phyloP scores from a whole-genome alignment of 2,113 vertebrate species.

The Salminus brasiliensis region DNA sequence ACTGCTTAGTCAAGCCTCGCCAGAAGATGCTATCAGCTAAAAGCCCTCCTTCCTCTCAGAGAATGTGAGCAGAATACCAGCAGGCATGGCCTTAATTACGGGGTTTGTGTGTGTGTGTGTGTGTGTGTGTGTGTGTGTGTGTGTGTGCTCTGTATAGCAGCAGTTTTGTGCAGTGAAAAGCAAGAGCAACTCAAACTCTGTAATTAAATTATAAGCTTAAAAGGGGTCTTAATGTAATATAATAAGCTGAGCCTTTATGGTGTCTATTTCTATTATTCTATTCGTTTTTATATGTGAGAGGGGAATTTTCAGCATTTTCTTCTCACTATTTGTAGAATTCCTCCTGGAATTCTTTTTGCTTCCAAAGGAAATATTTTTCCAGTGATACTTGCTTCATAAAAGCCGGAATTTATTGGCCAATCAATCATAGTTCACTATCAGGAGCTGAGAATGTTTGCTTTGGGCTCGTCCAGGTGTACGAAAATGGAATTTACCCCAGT shows the following conservation, averaged over 20 bases:
- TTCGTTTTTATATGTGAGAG: too few species aligned
- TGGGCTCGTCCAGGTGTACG: not conserved
- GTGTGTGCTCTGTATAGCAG: not conserved
- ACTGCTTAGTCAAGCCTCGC: slow-evolving; percentile 9
- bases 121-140: not conserved
- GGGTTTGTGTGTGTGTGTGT: not conserved
- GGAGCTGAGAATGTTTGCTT: not conserved
- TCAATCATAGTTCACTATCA: not conserved
- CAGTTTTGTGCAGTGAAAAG: not conserved
- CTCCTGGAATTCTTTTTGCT: not conserved
- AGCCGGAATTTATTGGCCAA: not conserved
- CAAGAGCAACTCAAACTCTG: too few species aligned
- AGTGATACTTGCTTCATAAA: not conserved
- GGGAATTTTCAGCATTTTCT: not conserved
- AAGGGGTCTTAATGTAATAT: not conserved
- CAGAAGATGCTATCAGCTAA: slow-evolving; percentile 55
- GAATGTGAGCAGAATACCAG: slow-evolving; percentile 28
- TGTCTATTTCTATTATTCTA: too few species aligned
- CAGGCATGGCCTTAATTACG: slow-evolving; percentile 22
- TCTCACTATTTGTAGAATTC: not conserved
- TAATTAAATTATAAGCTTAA: not conserved
- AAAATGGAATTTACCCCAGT: not conserved
- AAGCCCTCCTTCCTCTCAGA: slow-evolving; percentile 1
- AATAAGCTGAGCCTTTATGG: too few species aligned
- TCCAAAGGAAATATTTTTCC: not conserved